These are phyloP conservation scores for Sinocyclocheilus maitianheensis DNA, from an alignment of 2,113 vertebrate species.

Conservation along the genomic window DNA sequence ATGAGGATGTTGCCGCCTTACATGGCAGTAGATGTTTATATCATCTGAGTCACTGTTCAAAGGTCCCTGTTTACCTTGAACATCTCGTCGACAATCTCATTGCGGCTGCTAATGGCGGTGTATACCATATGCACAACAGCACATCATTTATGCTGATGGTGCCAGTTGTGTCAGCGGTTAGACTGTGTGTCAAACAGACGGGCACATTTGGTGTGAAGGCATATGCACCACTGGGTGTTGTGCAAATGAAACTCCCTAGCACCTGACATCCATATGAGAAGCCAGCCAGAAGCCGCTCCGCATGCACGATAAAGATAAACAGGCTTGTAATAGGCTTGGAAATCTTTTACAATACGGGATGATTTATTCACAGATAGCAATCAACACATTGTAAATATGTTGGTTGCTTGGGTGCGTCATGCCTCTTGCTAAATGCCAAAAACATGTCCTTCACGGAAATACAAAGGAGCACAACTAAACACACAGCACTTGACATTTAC, in stretches of 20 bases:
- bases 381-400: slow-evolving; percentile 40
- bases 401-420: slow-evolving; percentile 35
- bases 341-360: background rate
- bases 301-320: slow-evolving; percentile 42
- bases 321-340: slow-evolving; percentile 20
- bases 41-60: slow-evolving; percentile 35
- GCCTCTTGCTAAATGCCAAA: slow-evolving; percentile 43
- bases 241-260: slow-evolving; percentile 29
- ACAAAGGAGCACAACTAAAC: slow-evolving; percentile 33
- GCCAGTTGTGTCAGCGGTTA: slow-evolving; percentile 12
- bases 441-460: slow-evolving; percentile 39
- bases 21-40: slow-evolving; percentile 32
- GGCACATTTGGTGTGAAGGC: slow-evolving; percentile 7
- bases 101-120: slow-evolving; percentile 10
- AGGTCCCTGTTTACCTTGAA: slow-evolving; percentile 22
- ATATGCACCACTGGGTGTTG: slow-evolving; percentile 21
- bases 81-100: slow-evolving; percentile 17
- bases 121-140: slow-evolving; percentile 1
- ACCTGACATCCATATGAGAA: slow-evolving; percentile 36
- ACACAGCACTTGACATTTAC: slow-evolving; percentile 56
- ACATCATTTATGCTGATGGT: background rate
- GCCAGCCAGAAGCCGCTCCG: slow-evolving; percentile 28
- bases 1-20: slow-evolving; percentile 10
- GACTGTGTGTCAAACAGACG: slow-evolving; percentile 1
- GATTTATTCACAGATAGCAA: slow-evolving; percentile 39